Conservation (phyloP, 2,113 vertebrate species). For the Thamnophis sirtalis region DNA sequence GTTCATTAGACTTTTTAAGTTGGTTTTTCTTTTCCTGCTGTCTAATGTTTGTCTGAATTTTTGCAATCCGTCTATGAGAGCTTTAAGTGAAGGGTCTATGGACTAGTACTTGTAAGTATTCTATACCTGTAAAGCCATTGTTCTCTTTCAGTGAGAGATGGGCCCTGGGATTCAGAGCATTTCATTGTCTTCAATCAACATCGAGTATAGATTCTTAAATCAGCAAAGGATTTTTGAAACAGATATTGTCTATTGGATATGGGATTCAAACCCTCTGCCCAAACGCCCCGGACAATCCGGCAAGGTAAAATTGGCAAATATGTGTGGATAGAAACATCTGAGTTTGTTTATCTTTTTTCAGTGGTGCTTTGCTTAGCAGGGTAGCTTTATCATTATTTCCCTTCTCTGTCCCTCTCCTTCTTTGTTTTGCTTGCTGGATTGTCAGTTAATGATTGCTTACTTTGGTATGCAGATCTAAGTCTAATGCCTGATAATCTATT, state of each 20-base stretch:
- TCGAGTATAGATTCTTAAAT: not conserved
- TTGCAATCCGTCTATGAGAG: not conserved
- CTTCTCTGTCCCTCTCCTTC: not conserved
- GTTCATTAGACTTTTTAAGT: not conserved
- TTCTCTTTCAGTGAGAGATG: not conserved
- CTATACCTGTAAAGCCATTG: not conserved
- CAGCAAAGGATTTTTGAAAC: not conserved
- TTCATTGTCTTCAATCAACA: not conserved
- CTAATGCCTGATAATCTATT: not conserved
- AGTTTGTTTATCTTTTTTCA: not conserved
- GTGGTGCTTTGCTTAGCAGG: not conserved
- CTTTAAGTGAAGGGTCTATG: not conserved
- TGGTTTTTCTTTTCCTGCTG: fast-evolving
- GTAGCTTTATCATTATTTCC: not conserved
- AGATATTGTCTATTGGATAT: not conserved
- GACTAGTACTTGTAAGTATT: not conserved
- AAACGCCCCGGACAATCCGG: not conserved
- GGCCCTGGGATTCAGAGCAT: not conserved
- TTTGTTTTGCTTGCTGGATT: not conserved
- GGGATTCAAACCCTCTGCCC: not conserved
- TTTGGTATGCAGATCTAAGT: not conserved
- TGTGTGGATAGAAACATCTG: not conserved
- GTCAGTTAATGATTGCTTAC: not conserved
- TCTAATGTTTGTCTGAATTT: not conserved
- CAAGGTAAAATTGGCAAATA: not conserved